These are phyloP conservation scores for Tachypleus tridentatus DNA, from an alignment of 1,140 invertebrate genomes.

Conservation along the genomic window DNA sequence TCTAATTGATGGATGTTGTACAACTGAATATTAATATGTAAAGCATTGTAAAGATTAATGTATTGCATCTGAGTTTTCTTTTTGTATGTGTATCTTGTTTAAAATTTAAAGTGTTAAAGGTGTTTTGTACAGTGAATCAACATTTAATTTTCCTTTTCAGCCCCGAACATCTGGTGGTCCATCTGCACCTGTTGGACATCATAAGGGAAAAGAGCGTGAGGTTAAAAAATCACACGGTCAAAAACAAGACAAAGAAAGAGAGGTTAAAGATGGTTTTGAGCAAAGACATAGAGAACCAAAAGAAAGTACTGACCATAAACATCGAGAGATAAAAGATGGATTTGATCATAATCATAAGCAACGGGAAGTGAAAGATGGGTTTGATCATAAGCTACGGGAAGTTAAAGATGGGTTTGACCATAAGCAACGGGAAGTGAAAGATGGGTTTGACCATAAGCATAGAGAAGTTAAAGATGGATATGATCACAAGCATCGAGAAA, in stretches of 20 bases:
- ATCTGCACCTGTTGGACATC: not conserved
- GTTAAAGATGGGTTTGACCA: conserved; percentile 10
- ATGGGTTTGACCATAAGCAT: conserved; percentile 13
- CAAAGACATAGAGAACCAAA: conserved; percentile 11
- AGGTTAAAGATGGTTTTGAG: conserved; percentile 8
- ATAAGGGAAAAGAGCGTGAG: not conserved
- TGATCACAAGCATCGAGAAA: no score
- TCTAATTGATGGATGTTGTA: no score
- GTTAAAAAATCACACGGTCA: conserved; percentile 9
- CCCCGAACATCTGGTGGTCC: not conserved
- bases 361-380: no score
- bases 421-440: conserved; percentile 8
- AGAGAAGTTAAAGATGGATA: not conserved
- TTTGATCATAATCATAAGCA: no score
- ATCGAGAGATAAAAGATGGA: not conserved
- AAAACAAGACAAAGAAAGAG: conserved; percentile 7
- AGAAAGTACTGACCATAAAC: not conserved
- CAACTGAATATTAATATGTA: no score
- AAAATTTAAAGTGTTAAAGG: not conserved
- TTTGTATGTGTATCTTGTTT: no score
- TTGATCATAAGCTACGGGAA: not conserved
- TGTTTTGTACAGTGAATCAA: no score
- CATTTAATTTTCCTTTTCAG: not conserved
- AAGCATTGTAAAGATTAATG: no score
- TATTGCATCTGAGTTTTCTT: no score